Evolutionary conservation across 2,113 vertebrate genomes (phyloP), one percentile per base, ranked within the genome.

Genomic region (Malurus melanocephalus): DNA sequence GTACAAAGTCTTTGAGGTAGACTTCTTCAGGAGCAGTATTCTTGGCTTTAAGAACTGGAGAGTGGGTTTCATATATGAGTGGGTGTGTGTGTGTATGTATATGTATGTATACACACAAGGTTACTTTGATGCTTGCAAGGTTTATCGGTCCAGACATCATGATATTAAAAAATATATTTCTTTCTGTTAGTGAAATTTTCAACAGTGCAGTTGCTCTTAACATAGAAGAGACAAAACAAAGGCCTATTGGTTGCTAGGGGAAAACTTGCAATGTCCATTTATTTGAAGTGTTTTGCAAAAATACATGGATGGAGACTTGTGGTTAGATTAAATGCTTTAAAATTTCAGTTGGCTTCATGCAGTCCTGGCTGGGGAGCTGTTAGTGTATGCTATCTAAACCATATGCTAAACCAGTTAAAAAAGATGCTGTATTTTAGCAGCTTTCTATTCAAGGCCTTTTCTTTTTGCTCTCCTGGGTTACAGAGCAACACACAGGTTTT

Each of bases 31-130:
- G 64, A 74, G 7, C 30, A n/a, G 5, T 51, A 23, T 43, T 81
- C 27, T 85, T 87, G 43, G 26, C 56, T 87, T 80, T 69, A 40
- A 77, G 69, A 82, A 38, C 26, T 43, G 24, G 48, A 80, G 49
- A 45, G 21, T 10, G 5, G 17, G 18, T 45, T 91, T 92, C 51
- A 21, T 67, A 14, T 45, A 19, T 22, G 20, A 24, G 43, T 32
- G 45, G 3, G 14, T 8, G 5, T 22, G 23, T n/a, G n/a, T 23
- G 6, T 5, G 8, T 30, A 1, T 64, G 2, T 55, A 1, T 67
- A 5, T 13, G 3, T 30, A 14, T 21, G 11, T 30, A 18, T 42
- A 16, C 18, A 43, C 13, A 38, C 20, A 53, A 9, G 11, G 10
- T 38, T 93, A n/a, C 71, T 77, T 67, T 66, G 60, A 24, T 62